These are phyloP conservation scores for Hippocampus zosterae DNA, from an alignment of 2,113 vertebrate species.

Conservation along the genomic window DNA sequence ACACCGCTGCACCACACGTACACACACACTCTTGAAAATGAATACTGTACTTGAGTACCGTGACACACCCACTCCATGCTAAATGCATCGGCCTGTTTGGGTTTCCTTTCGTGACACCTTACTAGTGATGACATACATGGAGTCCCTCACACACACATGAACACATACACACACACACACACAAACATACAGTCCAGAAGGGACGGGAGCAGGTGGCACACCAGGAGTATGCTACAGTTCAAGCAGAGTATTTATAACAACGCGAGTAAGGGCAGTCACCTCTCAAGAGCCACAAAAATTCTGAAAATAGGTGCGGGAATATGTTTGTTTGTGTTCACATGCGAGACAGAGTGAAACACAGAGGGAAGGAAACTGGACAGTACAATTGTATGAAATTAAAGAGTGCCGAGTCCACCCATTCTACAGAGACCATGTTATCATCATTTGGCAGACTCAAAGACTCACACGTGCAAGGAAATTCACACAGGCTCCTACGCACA, in stretches of 20 bases:
- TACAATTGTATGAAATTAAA: constrained; percentile 12
- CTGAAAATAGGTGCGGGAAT: constrained; percentile 51
- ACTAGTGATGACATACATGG: constrained; percentile 44
- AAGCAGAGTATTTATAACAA: constrained; percentile 65
- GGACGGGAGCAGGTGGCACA: constrained; percentile 66
- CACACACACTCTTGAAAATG: constrained; percentile 15
- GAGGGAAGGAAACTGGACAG: neutral
- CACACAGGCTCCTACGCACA: constrained; percentile 4
- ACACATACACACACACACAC: constrained; percentile 11
- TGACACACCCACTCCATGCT: constrained; percentile 19
- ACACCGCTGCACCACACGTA: constrained; percentile 8
- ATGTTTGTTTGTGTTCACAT: neutral
- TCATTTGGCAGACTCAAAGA: constrained; percentile 41
- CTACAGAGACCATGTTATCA: constrained; percentile 60
- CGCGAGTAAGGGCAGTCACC: constrained; percentile 40
- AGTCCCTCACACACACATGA: constrained; percentile 14
- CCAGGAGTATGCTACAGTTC: constrained; percentile 39
- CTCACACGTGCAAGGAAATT: constrained; percentile 18
- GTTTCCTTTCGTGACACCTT: constrained; percentile 45
- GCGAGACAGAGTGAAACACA: neutral
- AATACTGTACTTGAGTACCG: constrained; percentile 20
- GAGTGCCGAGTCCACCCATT: constrained; percentile 53
- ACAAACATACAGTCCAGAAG: constrained; percentile 29
- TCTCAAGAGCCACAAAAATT: constrained; percentile 46
- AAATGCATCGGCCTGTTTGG: constrained; percentile 17